A percentile compares a stretch with the other conserved stretches of the same genome.
Conservation (phyloP, 1,140 invertebrate genomes). For the Berghia stephanieae region DNA sequence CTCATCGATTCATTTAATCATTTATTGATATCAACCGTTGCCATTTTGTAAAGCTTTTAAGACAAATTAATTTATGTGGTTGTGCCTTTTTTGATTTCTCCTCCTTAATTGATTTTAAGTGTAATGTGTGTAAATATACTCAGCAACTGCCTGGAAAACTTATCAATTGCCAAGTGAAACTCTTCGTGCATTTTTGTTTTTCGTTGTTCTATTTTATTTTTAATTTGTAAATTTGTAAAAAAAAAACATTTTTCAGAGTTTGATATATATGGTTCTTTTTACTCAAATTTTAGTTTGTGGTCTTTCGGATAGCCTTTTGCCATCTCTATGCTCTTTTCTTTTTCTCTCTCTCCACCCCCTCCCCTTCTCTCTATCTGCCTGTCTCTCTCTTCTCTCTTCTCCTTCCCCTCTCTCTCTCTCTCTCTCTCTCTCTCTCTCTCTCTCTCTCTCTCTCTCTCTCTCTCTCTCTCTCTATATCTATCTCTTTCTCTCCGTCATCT, state of each 20-base stretch:
- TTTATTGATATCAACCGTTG: no score
- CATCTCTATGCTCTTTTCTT: not conserved
- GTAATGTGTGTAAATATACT: no score
- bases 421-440: conserved; percentile 8
- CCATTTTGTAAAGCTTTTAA: no score
- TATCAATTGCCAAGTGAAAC: not conserved
- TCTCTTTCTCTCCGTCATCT: conserved; percentile 11
- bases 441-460: conserved; percentile 10
- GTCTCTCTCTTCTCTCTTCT: not conserved
- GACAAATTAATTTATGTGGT: no score
- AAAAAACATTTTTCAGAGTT: not conserved
- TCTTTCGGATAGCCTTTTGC: not conserved
- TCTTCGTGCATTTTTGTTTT: not conserved
- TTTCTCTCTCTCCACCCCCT: conserved; percentile 9
- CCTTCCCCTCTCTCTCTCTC: not conserved
- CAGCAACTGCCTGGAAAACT: not conserved
- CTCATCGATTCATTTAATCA: no score
- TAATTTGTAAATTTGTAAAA: conserved; percentile 14
- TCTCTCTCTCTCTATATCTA: conserved; percentile 8
- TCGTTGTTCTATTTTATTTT: conserved; percentile 21
- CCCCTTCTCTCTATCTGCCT: not conserved
- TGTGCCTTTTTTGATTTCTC: no score
- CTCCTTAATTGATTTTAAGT: no score
- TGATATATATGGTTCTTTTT: not conserved
- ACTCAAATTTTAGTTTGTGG: conserved; percentile 17